Conservation (phyloP, 2,888 invertebrate species). For the Cephus pygmeus region DNA sequence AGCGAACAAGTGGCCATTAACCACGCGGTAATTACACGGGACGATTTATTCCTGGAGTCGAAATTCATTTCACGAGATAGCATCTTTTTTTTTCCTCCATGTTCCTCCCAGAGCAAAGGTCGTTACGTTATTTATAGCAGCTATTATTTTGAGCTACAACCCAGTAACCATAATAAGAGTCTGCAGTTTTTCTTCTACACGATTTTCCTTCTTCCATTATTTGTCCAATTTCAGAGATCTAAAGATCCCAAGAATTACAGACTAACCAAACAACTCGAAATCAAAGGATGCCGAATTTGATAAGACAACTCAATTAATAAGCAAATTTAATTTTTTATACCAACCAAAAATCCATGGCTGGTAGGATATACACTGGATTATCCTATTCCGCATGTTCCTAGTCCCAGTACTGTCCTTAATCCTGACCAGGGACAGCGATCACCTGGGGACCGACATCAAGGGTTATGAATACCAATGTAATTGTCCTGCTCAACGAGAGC, state of each 20-base stretch:
- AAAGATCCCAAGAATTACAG: not conserved
- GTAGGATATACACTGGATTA: not conserved
- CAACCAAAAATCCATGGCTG: not conserved
- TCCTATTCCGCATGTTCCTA: not conserved
- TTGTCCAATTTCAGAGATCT: not conserved
- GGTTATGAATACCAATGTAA: conserved; percentile 38
- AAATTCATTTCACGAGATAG: not conserved
- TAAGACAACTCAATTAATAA: not conserved
- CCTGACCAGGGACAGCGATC: not conserved
- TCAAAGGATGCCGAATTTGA: not conserved
- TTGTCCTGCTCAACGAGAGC: conserved; percentile 24
- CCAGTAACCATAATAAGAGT: not conserved
- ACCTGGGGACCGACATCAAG: not conserved
- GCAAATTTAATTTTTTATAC: not conserved
- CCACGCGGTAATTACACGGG: not conserved
- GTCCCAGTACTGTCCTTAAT: not conserved
- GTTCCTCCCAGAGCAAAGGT: not conserved
- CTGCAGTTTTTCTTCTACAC: not conserved
- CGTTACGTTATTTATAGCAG: not conserved
- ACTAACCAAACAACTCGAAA: not conserved
- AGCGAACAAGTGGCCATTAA: not conserved
- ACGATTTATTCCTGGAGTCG: not conserved
- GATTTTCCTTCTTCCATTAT: not conserved
- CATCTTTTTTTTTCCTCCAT: not conserved
- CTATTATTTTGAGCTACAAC: not conserved